Evolutionary conservation across 2,797 vertebrate genomes (phyloP), one percentile per base, ranked within the genome.

Genomic region (Anguilla anguilla): DNA sequence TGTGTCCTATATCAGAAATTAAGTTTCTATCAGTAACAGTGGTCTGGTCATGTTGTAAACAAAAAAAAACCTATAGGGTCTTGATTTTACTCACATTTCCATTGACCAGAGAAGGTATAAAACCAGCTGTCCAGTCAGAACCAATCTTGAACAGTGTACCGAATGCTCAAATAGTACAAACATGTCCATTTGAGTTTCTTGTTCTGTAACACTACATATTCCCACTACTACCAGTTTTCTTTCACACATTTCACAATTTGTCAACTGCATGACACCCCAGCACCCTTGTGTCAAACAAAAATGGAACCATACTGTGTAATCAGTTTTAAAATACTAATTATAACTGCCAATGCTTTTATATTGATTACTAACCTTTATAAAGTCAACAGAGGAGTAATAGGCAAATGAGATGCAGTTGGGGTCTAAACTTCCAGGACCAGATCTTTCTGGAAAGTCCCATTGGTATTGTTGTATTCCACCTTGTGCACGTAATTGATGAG

Each of bases 381-480:
- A 97, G 92, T 98, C 90, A 46, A 93, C 97, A n/a, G 91, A 96
- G 88, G 98, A 99, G 91, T 96, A 98, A 94, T 99, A 99, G 86
- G 96, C 96, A 93, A 97, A 99, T 0, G 97, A 94, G 90, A 98
- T 97, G 91, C 98, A 99, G 89, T 97, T 97, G n/a, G 98, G 97
- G 91, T 99, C 98, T 7, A 97, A 96, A 72, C 89, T 90, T 0
- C 97, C 97, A 25, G 98, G 98, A 35, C 98, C 97, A 0, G 97
- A 98, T 72, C 96, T 95, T 90, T 94, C 88, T 43, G 96, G 97
- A 88, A 99, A 87, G 15, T 97, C 96, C 98, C 98, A 99, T 0
- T 91, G 95, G 91, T 98, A 95, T 22, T 95, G 96, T 0, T 95
- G 94, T 84, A 96, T 95, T 87, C 95, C 90, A 89, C 97, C 98